A percentile compares a stretch with the other conserved stretches of the same genome.
These are phyloP conservation scores for Eledona agricola DNA, from an alignment of 2,888 invertebrate species.

Conservation along the genomic window DNA sequence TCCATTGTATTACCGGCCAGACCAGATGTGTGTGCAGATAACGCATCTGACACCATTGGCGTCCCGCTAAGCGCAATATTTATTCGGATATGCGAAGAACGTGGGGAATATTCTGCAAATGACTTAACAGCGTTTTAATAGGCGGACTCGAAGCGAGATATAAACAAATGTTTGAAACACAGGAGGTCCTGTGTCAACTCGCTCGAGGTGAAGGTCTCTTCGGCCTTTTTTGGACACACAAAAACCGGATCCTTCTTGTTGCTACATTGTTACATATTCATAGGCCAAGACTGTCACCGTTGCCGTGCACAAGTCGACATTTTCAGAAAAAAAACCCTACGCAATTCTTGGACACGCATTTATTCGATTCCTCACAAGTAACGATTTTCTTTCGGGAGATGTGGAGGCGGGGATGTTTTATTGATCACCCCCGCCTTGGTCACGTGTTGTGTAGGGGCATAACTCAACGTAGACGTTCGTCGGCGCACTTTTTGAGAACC, in stretches of 20 bases:
- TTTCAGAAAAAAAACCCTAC: conserved; percentile 19
- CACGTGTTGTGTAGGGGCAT: conserved; percentile 62
- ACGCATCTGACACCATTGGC: conserved; percentile 46
- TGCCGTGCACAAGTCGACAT: conserved; percentile 32
- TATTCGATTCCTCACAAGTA: conserved; percentile 61
- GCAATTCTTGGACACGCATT: conserved; percentile 50
- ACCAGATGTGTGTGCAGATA: conserved; percentile 48
- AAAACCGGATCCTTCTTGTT: conserved; percentile 52
- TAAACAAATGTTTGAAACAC: conserved; percentile 43
- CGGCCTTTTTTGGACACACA: conserved; percentile 38
- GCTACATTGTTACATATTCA: conserved; percentile 53
- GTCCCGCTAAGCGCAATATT: conserved; percentile 44
- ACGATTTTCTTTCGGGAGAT: conserved; percentile 62
- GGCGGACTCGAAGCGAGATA: conserved; percentile 36
- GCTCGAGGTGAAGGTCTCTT: conserved; percentile 49
- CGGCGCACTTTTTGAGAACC: conserved; percentile 51
- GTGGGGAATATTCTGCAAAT: conserved; percentile 42
- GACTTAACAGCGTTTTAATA: conserved; percentile 37
- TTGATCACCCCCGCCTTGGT: conserved; percentile 65
- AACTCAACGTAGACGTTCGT: conserved; percentile 61
- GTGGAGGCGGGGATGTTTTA: conserved; percentile 63
- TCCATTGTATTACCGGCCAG: conserved; percentile 45
- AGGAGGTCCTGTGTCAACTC: conserved; percentile 49
- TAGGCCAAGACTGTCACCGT: conserved; percentile 46
- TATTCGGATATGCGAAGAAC: conserved; percentile 34